These are phyloP conservation scores for Pitta sordida DNA, from an alignment of 2,113 vertebrate species.

Conservation along the genomic window DNA sequence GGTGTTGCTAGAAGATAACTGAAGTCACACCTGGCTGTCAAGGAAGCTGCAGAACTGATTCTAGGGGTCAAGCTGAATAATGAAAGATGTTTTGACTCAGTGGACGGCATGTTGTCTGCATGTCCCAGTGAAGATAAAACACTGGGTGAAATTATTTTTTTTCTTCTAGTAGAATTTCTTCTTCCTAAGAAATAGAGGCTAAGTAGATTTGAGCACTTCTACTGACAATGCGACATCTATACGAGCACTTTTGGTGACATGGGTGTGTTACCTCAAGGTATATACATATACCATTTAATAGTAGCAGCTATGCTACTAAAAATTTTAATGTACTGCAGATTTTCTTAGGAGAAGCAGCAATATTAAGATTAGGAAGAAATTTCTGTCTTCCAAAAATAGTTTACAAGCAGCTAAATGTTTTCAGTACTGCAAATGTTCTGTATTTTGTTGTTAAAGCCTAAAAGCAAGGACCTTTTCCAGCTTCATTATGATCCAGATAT, in stretches of 20 bases:
- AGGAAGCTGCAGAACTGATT: neutral
- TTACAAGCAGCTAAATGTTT: neutral
- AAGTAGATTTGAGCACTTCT: neutral
- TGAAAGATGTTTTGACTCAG: neutral
- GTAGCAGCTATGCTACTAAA: neutral
- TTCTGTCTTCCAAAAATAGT: neutral
- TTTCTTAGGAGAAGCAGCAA: neutral
- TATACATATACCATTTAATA: neutral
- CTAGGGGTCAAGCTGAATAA: neutral
- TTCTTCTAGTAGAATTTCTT: neutral
- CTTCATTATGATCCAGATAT: neutral
- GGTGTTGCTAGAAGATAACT: neutral
- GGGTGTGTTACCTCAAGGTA: fast-evolving
- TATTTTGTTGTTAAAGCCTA: neutral
- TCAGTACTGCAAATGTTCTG: neutral
- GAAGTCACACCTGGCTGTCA: neutral
- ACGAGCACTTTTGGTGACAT: fast-evolving
- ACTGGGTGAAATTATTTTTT: neutral
- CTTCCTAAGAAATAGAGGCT: neutral
- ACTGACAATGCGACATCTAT: neutral
- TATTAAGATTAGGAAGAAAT: neutral
- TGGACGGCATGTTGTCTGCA: neutral
- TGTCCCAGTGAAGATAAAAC: neutral
- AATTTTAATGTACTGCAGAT: neutral
- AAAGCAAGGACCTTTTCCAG: neutral